These are phyloP conservation scores for Drosophila setosimentum DNA, from an alignment of 2,888 invertebrate species.

Conservation along the genomic window DNA sequence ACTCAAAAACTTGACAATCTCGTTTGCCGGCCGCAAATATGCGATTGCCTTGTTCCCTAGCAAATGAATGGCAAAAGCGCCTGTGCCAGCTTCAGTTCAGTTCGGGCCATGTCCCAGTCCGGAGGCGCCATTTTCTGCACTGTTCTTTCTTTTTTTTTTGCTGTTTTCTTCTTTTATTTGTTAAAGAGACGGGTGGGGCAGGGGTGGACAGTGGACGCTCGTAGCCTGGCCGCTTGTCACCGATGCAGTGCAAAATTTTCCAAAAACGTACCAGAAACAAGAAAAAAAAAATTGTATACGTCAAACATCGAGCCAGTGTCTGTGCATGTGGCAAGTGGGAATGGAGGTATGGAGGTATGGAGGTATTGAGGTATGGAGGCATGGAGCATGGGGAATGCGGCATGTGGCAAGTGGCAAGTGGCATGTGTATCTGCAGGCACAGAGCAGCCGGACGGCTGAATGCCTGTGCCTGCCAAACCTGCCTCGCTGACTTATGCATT, in stretches of 20 bases:
- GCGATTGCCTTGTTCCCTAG: slow-evolving; percentile 78
- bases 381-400: slow-evolving; percentile 23
- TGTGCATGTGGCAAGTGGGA: slow-evolving; percentile 29
- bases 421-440: slow-evolving; percentile 28
- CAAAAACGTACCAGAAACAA: slow-evolving; percentile 74
- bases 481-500: slow-evolving; percentile 78
- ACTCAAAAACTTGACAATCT: slow-evolving; percentile 78
- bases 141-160: slow-evolving; percentile 11
- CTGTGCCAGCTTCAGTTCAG: slow-evolving; percentile 11
- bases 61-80: slow-evolving; percentile 68
- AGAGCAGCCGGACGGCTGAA: slow-evolving; percentile 2
- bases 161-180: slow-evolving; percentile 2
- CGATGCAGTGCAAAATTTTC: slow-evolving; percentile 69
- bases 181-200: not conserved
- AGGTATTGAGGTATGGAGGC: slow-evolving; percentile 15
- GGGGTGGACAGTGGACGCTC: slow-evolving; percentile 19
- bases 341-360: slow-evolving; percentile 15
- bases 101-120: slow-evolving; percentile 22
- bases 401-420: slow-evolving; percentile 33
- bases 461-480: slow-evolving; percentile 38
- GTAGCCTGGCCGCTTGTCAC: slow-evolving; percentile 41
- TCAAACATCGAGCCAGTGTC: slow-evolving; percentile 59
- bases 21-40: slow-evolving; percentile 76
- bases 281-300: slow-evolving; percentile 35
- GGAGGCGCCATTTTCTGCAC: slow-evolving; percentile 68